phyloP scores from a whole-genome alignment of 2,113 vertebrate genomes.

The Oxygymnocypris stewartii region DNA sequence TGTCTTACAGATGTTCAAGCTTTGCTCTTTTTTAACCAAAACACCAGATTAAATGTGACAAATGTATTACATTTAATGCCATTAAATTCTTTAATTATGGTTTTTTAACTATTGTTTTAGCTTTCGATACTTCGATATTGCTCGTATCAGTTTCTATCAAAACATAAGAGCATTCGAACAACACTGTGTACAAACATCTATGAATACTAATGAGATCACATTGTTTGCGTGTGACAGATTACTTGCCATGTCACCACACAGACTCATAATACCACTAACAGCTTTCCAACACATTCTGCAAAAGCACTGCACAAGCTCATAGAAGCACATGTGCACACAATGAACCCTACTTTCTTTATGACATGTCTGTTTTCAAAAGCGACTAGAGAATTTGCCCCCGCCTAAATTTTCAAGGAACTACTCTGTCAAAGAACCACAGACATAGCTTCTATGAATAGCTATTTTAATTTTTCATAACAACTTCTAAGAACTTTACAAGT shows the following conservation, averaged over 20 bases:
- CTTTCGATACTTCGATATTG: not conserved
- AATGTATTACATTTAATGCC: not conserved
- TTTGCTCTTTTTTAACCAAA: not conserved
- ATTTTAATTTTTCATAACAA: not conserved
- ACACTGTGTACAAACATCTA: conserved; percentile 2
- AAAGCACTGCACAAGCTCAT: not conserved
- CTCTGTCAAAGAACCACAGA: not conserved
- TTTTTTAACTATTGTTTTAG: not conserved
- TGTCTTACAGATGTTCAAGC: not conserved
- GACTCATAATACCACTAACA: not conserved
- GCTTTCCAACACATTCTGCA: not conserved
- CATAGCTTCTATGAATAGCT: conserved; percentile 8
- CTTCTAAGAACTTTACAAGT: not conserved
- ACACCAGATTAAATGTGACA: not conserved
- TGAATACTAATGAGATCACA: not conserved
- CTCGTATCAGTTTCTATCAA: not conserved
- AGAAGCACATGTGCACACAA: not conserved
- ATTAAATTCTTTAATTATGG: not conserved
- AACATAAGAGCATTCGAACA: not conserved
- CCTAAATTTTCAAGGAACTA: conserved; percentile 21
- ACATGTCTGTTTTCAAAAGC: not conserved
- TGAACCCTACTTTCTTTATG: not conserved
- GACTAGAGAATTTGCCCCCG: not conserved
- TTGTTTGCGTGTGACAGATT: not conserved
- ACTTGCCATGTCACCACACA: not conserved